phyloP scores from a whole-genome alignment of 2,113 vertebrate species.

The Antigone vipio region DNA sequence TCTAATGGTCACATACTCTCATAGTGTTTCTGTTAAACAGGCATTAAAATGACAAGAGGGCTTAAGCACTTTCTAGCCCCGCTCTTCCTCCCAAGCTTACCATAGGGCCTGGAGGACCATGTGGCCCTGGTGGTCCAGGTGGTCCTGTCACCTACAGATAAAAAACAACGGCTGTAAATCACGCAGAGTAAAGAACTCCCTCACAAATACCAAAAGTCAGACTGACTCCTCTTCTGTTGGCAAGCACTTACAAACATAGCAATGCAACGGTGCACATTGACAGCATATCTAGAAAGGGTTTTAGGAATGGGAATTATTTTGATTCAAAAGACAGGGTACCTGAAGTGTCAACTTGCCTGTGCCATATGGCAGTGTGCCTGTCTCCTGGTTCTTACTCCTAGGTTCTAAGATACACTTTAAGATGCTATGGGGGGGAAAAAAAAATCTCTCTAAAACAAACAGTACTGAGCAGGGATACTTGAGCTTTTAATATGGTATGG shows the following conservation, averaged over 20 bases:
- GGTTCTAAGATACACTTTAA: neutral
- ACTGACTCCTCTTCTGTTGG: neutral
- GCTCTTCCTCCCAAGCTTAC: slow-evolving; percentile 73
- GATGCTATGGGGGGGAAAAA: neutral
- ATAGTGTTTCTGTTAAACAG: neutral
- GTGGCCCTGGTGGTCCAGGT: slow-evolving; percentile 88
- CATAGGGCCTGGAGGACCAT: slow-evolving; percentile 96
- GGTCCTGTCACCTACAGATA: slow-evolving; percentile 86
- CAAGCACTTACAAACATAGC: neutral
- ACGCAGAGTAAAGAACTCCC: neutral
- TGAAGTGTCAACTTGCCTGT: neutral
- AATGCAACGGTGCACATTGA: neutral
- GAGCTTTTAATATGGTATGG: neutral
- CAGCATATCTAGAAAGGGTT: neutral
- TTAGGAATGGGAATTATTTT: slow-evolving; percentile 3
- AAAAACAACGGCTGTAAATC: slow-evolving; percentile 35
- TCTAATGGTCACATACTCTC: neutral
- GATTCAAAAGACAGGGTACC: neutral
- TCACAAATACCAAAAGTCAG: slow-evolving; percentile 19
- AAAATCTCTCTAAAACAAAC: neutral
- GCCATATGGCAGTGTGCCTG: neutral
- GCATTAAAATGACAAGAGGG: neutral
- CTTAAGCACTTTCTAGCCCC: neutral
- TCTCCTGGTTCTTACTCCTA: neutral
- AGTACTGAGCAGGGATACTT: neutral